These are phyloP conservation scores for Ameiurus melas DNA, from an alignment of 2,113 vertebrate genomes.

Conservation along the genomic window DNA sequence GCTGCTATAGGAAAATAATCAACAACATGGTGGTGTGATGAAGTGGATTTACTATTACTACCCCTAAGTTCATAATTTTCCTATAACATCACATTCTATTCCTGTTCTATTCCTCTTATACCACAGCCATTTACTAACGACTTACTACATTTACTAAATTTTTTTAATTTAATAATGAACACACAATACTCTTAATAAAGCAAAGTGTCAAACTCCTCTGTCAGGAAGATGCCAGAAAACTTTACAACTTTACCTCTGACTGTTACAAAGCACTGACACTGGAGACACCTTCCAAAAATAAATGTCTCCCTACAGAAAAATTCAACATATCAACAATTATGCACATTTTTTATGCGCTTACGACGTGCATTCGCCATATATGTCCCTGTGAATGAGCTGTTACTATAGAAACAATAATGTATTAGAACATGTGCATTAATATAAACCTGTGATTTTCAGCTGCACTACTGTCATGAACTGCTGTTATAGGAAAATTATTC, in stretches of 20 bases:
- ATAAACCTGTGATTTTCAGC: too few species aligned
- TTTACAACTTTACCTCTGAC: not conserved
- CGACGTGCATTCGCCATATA: not conserved
- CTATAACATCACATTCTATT: not conserved
- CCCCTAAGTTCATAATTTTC: not conserved
- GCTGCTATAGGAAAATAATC: not conserved
- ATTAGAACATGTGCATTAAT: too few species aligned
- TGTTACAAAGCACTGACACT: not conserved
- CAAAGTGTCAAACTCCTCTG: not conserved
- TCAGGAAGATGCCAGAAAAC: not conserved
- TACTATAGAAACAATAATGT: too few species aligned
- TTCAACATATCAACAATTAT: not conserved
- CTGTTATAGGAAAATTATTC: not conserved
- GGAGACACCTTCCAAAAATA: not conserved
- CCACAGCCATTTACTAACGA: not conserved
- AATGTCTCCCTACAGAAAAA: not conserved
- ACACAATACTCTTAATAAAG: not conserved
- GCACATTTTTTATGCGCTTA: not conserved
- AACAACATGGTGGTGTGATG: not conserved
- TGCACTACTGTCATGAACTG: not conserved
- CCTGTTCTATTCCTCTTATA: not conserved
- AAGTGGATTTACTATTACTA: not conserved
- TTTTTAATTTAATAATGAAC: too few species aligned
- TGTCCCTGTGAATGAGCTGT: too few species aligned
- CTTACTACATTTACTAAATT: too few species aligned